phyloP scores from a whole-genome alignment of 2,797 vertebrate genomes.

The Garrulus glandarius region DNA sequence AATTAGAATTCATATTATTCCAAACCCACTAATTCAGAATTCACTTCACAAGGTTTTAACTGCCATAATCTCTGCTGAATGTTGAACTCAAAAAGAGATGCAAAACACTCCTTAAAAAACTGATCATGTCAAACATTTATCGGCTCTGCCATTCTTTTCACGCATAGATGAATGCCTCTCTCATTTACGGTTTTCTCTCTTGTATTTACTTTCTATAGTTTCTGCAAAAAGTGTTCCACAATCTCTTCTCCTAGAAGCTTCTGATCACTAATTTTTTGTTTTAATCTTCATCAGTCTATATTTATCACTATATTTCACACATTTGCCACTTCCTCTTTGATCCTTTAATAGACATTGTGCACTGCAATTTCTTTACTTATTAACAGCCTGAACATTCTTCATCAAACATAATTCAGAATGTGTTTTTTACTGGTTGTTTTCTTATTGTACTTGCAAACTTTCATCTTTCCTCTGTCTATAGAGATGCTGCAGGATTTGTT shows the following conservation, averaged over 20 bases:
- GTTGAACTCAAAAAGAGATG: background rate
- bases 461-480: background rate
- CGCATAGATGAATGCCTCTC: background rate
- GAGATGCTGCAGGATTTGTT: background rate
- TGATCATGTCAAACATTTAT: background rate
- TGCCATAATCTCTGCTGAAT: background rate
- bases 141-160: background rate
- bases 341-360: constrained; percentile 3
- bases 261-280: background rate
- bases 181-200: background rate
- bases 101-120: background rate
- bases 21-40: background rate
- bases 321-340: constrained; percentile 38
- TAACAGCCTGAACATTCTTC: background rate
- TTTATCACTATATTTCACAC: constrained; percentile 35
- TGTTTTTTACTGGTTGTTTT: constrained; percentile 16
- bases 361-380: constrained; percentile 22
- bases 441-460: constrained; percentile 4
- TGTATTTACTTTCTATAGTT: background rate
- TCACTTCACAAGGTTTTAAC: background rate
- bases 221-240: background rate
- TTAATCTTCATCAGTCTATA: constrained; percentile 18
- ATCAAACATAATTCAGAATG: constrained; percentile 2
- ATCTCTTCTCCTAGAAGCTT: constrained; percentile 1
- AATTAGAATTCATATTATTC: background rate